Percentiles rank a stretch among this genome's conserved stretches.
These are phyloP conservation scores for Yponomeuta plumbellus DNA, from an alignment of 2,888 invertebrate species.

Conservation along the genomic window DNA sequence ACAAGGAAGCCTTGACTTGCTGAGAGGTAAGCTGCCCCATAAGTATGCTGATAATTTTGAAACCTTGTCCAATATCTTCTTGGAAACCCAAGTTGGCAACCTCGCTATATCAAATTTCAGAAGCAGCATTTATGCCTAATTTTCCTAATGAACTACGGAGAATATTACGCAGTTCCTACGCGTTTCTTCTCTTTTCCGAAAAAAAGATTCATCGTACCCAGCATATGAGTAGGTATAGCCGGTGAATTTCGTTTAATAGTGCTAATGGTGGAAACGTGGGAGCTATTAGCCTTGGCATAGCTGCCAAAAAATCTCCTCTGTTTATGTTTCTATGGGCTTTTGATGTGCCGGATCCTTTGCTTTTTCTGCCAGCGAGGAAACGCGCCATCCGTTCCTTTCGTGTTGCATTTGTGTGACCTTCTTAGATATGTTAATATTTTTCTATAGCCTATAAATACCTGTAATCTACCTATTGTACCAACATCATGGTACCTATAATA, in stretches of 20 bases:
- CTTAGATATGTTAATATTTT: background rate
- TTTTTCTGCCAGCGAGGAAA: constrained; percentile 29
- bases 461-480: too few relatives aligned
- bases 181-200: background rate
- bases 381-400: background rate
- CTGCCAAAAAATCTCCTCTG: constrained; percentile 44
- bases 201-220: background rate
- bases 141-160: background rate
- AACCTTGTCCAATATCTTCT: background rate
- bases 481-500: too few relatives aligned
- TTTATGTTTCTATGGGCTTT: constrained; percentile 32
- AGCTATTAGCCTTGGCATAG: constrained; percentile 35
- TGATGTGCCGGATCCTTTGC: constrained; percentile 44
- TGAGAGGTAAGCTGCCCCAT: too few relatives aligned
- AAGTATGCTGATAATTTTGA: too few relatives aligned
- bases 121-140: background rate
- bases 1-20: too few relatives aligned
- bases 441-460: too few relatives aligned
- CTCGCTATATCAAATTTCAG: background rate
- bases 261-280: constrained; percentile 6
- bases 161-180: background rate
- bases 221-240: background rate
- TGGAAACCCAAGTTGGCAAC: background rate
- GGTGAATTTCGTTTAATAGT: constrained; percentile 1
- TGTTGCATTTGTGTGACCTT: background rate